phyloP scores from a whole-genome alignment of 2,888 invertebrate species.

The Spodoptera littoralis region DNA sequence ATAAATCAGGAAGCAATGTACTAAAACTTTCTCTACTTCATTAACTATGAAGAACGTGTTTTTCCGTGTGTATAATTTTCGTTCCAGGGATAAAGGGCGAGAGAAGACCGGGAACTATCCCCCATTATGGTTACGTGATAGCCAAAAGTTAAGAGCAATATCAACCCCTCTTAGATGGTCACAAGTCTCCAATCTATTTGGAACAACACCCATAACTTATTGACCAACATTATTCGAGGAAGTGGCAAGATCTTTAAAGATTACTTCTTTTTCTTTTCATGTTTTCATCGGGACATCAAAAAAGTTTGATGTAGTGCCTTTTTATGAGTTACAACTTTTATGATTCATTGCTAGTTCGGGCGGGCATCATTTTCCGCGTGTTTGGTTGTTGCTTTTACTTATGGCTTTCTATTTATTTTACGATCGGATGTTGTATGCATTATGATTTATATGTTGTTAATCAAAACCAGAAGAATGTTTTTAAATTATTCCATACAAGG shows the following conservation, averaged over 20 bases:
- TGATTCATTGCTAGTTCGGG: conserved; percentile 30
- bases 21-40: conserved; percentile 41
- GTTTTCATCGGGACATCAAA: conserved; percentile 23
- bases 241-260: conserved; percentile 24
- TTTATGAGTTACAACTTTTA: conserved; percentile 36
- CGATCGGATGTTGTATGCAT: neutral
- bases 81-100: conserved; percentile 52
- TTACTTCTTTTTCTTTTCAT: conserved; percentile 17
- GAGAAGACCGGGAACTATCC: conserved; percentile 62
- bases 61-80: conserved; percentile 59
- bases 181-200: conserved; percentile 38
- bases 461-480: too few species aligned
- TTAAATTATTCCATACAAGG: too few species aligned
- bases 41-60: conserved; percentile 55
- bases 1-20: conserved; percentile 37
- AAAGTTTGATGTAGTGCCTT: conserved; percentile 30
- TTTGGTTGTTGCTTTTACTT: neutral
- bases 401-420: conserved; percentile 1
- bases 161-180: conserved; percentile 53
- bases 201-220: conserved; percentile 49
- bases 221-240: conserved; percentile 35
- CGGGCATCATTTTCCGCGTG: neutral
- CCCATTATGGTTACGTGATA: conserved; percentile 63
- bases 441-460: too few species aligned
- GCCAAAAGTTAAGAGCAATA: conserved; percentile 50